Conservation (phyloP, 2,797 vertebrate species). For the Trachops cirrhosus region DNA sequence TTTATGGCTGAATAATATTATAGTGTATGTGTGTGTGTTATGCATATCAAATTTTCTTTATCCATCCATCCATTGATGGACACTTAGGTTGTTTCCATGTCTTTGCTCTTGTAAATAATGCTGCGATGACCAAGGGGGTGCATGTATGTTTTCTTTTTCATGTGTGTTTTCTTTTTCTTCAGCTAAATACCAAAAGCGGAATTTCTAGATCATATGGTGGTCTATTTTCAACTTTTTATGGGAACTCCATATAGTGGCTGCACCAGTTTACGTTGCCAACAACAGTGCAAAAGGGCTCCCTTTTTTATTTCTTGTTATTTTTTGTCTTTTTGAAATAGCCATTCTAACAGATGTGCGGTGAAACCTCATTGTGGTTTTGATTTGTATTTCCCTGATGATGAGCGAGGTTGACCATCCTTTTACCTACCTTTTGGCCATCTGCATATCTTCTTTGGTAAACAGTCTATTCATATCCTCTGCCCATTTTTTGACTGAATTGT, state of each 20-base stretch:
- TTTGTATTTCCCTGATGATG: background rate
- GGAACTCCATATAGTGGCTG: background rate
- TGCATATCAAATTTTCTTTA: background rate
- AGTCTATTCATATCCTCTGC: background rate
- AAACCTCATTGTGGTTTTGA: background rate
- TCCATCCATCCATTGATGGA: background rate
- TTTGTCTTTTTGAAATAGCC: background rate
- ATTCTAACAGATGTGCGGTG: background rate
- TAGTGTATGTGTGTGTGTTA: background rate
- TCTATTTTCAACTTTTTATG: background rate
- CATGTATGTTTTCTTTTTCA: background rate
- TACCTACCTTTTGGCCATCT: background rate
- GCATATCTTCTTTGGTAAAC: background rate
- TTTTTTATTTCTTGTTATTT: background rate
- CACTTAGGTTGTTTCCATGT: background rate
- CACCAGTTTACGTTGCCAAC: background rate
- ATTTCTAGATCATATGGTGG: background rate
- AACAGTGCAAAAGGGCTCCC: background rate
- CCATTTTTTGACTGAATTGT: background rate
- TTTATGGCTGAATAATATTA: background rate
- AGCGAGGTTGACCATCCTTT: background rate
- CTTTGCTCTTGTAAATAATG: background rate
- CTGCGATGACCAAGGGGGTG: background rate
- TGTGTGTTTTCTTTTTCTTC: background rate
- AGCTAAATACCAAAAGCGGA: background rate